Base-by-base conservation (phyloP, 2,888 invertebrate genomes). In the Phrixothrix hirtus region DNA sequence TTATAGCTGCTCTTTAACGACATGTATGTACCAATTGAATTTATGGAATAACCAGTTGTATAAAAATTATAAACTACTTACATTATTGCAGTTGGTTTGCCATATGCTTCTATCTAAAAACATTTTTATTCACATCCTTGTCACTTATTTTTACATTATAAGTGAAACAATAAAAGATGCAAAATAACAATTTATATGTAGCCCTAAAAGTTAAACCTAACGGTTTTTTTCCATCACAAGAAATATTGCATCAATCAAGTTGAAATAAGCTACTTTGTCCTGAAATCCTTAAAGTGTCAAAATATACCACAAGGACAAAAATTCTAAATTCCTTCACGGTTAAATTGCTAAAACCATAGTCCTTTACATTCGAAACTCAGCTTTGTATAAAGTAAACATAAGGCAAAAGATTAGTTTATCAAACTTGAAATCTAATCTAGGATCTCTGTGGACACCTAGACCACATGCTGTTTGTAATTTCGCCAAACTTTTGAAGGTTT, bases 401-500 rank as follows among this genome's bases (percentile, higher is more conserved):
- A 45, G 17, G 44, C 37, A 17, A 41, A 49, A 41, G 51, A 55
- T 49, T 43, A 39, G 38, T 30, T 32, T 66, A 68, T 63, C 63
- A 61, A 60, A 54, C 57, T 56, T 56, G 63, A 67, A 68, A 68
- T 65, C 66, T 67, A 69, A 68, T 69, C 68, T 68, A 50, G 56
- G 61, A 65, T 68, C 69, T 63, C 67, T 55, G 63, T 63, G 68
- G 67, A 67, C 65, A 68, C 67, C 64, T 61, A 59, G 67, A 60
- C 64, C 63, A 55, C 66, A 62, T 62, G 68, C 66, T 62, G 66
- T 50, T 61, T 58, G 62, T 58, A 62, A 63, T 65, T 65, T 61
- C 62, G 57, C 58, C 59, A 30, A 45, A 38, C 10, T 55, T 39
- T 39, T 32, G 37, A 45, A 49, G 34, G 51, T 48, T 30, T 44